Conservation (phyloP, 2,888 invertebrate genomes). For the Neoitamus cyanurus region DNA sequence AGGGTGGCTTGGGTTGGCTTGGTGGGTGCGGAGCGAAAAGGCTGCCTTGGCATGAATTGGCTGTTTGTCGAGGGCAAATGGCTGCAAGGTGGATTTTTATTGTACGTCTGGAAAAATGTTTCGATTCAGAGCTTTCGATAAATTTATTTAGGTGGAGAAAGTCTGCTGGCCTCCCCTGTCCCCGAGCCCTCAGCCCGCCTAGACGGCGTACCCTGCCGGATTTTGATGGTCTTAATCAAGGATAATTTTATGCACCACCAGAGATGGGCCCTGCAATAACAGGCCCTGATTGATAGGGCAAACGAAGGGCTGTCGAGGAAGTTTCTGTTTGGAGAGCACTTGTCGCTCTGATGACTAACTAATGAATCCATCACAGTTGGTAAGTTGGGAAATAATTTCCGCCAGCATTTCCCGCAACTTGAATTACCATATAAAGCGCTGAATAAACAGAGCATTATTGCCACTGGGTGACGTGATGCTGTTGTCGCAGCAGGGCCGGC, state of each 20-base stretch:
- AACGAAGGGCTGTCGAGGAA: not conserved
- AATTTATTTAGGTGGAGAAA: not conserved
- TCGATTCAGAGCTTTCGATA: not conserved
- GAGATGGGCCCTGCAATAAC: not conserved
- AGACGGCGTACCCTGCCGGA: not conserved
- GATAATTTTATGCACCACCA: conserved; percentile 31
- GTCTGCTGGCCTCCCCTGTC: not conserved
- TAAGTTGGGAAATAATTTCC: conserved; percentile 18
- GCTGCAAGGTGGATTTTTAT: conserved; percentile 14
- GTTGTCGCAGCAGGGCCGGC: not conserved
- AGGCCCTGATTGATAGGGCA: conserved; percentile 7
- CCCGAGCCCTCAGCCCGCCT: not conserved
- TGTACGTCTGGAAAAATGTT: not conserved
- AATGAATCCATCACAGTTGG: conserved; percentile 28
- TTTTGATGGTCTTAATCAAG: conserved; percentile 23
- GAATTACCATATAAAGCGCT: conserved; percentile 23
- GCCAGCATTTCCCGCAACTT: conserved; percentile 13
- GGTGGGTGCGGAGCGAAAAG: not conserved
- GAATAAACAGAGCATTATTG: conserved; percentile 22
- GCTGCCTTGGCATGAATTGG: not conserved
- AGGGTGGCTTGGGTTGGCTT: not conserved
- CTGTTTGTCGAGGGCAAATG: conserved; percentile 7
- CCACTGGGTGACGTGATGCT: not conserved
- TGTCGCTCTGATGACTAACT: conserved; percentile 28
- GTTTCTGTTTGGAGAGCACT: not conserved